Evolutionary conservation across 2,888 invertebrate species (phyloP), one percentile per base, ranked within the genome.

Genomic region (Pollenia labialis): DNA sequence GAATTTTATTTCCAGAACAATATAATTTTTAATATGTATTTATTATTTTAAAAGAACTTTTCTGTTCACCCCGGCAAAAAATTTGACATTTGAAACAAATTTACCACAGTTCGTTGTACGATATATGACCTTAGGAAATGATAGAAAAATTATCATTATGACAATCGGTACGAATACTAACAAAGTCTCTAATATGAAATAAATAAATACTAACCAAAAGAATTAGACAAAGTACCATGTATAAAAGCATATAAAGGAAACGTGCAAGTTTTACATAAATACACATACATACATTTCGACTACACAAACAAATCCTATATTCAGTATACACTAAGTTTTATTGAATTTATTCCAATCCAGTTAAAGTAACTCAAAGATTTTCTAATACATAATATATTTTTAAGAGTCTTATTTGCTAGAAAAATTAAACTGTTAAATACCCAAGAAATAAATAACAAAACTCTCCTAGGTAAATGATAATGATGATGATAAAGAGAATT

Each of bases 321-420:
- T 42, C 14, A 18, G 71, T 69, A 58, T 62, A 46, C 16, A 40
- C n/a, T 44, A 54, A 71, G 66, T 80, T 76, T 69, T 83, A 77
- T 85, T 88, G 90, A 90, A 90, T 90, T 90, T 90, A 90, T 90
- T 90, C 90, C 90, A 90, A 90, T 90, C 90, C 90, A 89, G 89
- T 89, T 89, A 88, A 89, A 89, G 90, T 89, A 90, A 89, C 90
- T 90, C 89, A 90, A 89, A 89, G 87, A 88, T 81, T 81, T 88
- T 85, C 88, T 75, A 87, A 85, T 90, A 90, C 88, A 90, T 90
- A 88, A 90, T 90, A 89, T 90, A 81, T 77, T 56, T 58, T 69
- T 62, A 75, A 50, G 32, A 81, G 81, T 84, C 74, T 69, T 84
- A 87, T 87, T 84, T 81, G 76, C 68, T 72, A 81, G 46, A 66